Evolutionary conservation across 37 sponge, comb jelly and placozoan genomes (phyloP).

Genomic region (Axinella damicornis): DNA sequence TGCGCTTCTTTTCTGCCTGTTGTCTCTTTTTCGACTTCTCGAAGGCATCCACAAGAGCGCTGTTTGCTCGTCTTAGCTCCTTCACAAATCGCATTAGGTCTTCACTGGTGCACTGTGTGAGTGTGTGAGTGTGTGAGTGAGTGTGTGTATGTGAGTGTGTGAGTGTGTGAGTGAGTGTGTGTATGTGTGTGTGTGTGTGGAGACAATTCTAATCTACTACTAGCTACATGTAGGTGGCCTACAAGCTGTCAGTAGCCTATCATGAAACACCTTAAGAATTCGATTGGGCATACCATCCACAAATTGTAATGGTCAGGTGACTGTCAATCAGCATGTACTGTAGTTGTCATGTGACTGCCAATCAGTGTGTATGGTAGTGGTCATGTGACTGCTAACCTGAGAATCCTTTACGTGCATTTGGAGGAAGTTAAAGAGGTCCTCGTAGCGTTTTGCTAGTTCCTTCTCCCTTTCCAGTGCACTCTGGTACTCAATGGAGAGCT

Average conservation of each 20-base stretch:
- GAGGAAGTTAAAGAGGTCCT: slow-evolving; percentile 73
- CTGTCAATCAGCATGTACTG: too few species aligned
- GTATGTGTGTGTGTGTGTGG: too few species aligned
- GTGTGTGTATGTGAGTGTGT: background rate
- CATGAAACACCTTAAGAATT: too few species aligned
- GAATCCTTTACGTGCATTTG: slow-evolving; percentile 61
- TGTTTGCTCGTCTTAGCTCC: slow-evolving; percentile 79
- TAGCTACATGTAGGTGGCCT: too few species aligned
- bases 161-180: background rate
- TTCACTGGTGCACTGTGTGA: slow-evolving; percentile 70
- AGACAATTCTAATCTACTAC: too few species aligned
- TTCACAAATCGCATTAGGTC: slow-evolving; percentile 83
- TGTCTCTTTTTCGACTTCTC: slow-evolving; percentile 90
- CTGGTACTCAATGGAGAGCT: slow-evolving; percentile 51
- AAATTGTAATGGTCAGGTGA: too few species aligned
- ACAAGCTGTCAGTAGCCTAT: too few species aligned
- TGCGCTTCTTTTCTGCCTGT: slow-evolving; percentile 75
- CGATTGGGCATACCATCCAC: too few species aligned
- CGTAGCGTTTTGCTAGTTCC: slow-evolving; percentile 50
- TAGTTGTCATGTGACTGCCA: too few species aligned
- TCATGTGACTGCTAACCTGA: slow-evolving; percentile 40
- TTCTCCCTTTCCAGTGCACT: slow-evolving; percentile 68
- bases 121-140: background rate
- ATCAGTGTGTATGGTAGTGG: too few species aligned
- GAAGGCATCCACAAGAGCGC: slow-evolving; percentile 88